Percentiles rank a stretch among this genome's conserved stretches.
Evolutionary conservation across 2,888 invertebrate species (phyloP).

Genomic region (Eristalinus aeneus): DNA sequence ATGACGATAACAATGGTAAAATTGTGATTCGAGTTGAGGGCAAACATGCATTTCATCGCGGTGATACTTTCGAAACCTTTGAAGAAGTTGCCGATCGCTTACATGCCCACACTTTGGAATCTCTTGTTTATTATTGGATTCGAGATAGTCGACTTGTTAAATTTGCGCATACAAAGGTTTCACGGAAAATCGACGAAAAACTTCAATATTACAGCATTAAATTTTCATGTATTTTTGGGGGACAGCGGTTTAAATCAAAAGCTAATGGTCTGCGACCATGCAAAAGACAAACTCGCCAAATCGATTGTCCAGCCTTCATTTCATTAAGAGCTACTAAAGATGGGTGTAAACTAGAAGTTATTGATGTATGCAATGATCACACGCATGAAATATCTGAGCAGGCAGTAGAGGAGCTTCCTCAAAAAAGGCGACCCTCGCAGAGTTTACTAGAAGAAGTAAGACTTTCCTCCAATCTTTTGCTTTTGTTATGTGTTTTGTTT

Average conservation of each 20-base stretch:
- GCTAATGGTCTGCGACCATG: conserved; percentile 79
- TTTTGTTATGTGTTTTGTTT: background rate
- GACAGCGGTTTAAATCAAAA: conserved; percentile 79
- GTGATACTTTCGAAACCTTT: conserved; percentile 80
- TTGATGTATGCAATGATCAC: conserved; percentile 81
- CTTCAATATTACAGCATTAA: conserved; percentile 80
- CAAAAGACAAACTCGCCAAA: conserved; percentile 78
- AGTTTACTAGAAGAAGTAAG: conserved; percentile 49
- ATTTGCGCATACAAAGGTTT: conserved; percentile 80
- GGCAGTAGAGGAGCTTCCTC: conserved; percentile 73
- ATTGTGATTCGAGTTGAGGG: conserved; percentile 71
- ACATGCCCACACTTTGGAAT: conserved; percentile 79
- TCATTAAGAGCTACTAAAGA: conserved; percentile 80
- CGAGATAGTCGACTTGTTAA: conserved; percentile 81
- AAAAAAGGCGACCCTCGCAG: conserved; percentile 55
- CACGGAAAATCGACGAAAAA: conserved; percentile 78
- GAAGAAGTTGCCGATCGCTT: conserved; percentile 78
- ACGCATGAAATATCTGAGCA: conserved; percentile 81
- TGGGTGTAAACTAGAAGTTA: conserved; percentile 80
- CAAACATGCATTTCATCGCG: conserved; percentile 78
- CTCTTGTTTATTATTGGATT: conserved; percentile 80
- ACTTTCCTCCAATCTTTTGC: background rate
- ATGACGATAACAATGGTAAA: background rate
- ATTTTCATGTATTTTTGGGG: conserved; percentile 81
- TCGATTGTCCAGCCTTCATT: conserved; percentile 80